phyloP scores from a whole-genome alignment of 2,797 vertebrate species.

The Sebastes vulpes region DNA sequence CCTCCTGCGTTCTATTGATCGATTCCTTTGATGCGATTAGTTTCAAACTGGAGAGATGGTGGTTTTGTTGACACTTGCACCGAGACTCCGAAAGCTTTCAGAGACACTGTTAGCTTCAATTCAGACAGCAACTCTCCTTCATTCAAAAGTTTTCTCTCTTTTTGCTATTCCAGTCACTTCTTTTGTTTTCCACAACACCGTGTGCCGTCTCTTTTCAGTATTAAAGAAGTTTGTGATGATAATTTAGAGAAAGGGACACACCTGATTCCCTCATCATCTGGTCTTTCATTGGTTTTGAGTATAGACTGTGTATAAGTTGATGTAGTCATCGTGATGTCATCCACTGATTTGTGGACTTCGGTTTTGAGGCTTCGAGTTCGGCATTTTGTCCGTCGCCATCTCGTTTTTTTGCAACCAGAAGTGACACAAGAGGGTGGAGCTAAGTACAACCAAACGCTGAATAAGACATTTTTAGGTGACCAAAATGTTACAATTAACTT shows the following conservation, averaged over 20 bases:
- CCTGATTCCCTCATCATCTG: not conserved
- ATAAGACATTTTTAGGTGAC: accelerated
- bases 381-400: too few species aligned
- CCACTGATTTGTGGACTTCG: too few species aligned
- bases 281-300: not conserved
- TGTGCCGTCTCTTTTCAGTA: not conserved
- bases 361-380: too few species aligned
- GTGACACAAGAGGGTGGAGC: too few species aligned
- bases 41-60: slow-evolving; percentile 8
- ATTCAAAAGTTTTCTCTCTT: not conserved
- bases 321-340: accelerated
- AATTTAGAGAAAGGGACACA: not conserved
- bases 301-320: too few species aligned
- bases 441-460: too few species aligned
- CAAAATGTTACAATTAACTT: too few species aligned
- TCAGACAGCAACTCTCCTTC: not conserved
- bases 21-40: slow-evolving; percentile 24
- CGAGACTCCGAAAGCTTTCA: not conserved
- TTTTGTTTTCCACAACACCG: not conserved
- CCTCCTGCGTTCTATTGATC: slow-evolving; percentile 15
- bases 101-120: not conserved
- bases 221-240: not conserved
- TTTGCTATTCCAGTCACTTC: not conserved
- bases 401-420: too few species aligned
- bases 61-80: not conserved